These are phyloP conservation scores for Zaprionus vittiger DNA, from an alignment of 1,140 invertebrate genomes.

Conservation along the genomic window DNA sequence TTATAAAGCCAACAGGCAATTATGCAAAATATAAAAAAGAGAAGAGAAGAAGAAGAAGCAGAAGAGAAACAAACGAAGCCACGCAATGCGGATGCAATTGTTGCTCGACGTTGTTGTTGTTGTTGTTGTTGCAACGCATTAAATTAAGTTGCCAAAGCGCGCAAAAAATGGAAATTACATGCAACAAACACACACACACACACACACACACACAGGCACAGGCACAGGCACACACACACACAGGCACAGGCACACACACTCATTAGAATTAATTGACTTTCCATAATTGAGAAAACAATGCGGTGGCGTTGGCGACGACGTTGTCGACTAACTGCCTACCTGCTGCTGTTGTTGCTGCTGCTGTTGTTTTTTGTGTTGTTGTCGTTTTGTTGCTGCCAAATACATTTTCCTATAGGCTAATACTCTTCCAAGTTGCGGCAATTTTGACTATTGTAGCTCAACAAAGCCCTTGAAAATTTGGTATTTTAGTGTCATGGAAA, in stretches of 20 bases:
- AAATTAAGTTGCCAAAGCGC: slow-evolving; percentile 83
- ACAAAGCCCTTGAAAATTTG: neutral
- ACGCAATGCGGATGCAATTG: slow-evolving; percentile 81
- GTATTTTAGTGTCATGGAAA: neutral
- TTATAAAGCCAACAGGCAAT: slow-evolving; percentile 77
- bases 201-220: slow-evolving; percentile 43
- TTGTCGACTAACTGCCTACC: slow-evolving; percentile 22
- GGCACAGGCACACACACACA: slow-evolving; percentile 47
- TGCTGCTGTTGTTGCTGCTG: neutral
- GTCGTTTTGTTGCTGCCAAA: neutral
- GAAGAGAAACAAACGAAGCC: slow-evolving; percentile 53
- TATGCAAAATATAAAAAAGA: slow-evolving; percentile 59
- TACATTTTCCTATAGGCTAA: slow-evolving; percentile 2
- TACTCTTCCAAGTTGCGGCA: neutral
- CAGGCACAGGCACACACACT: slow-evolving; percentile 53
- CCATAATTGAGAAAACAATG: slow-evolving; percentile 84
- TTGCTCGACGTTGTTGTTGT: slow-evolving; percentile 32
- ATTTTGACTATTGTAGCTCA: slow-evolving; percentile 4
- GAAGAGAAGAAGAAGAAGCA: slow-evolving; percentile 16
- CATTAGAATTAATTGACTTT: slow-evolving; percentile 84
- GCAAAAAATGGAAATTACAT: slow-evolving; percentile 82
- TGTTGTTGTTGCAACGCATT: slow-evolving; percentile 78
- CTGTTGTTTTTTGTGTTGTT: slow-evolving; percentile 6
- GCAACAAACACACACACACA: slow-evolving; percentile 48
- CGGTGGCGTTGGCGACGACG: slow-evolving; percentile 72